Base-by-base conservation (phyloP, 2,888 invertebrate genomes). In the Aleiodes alternator region DNA sequence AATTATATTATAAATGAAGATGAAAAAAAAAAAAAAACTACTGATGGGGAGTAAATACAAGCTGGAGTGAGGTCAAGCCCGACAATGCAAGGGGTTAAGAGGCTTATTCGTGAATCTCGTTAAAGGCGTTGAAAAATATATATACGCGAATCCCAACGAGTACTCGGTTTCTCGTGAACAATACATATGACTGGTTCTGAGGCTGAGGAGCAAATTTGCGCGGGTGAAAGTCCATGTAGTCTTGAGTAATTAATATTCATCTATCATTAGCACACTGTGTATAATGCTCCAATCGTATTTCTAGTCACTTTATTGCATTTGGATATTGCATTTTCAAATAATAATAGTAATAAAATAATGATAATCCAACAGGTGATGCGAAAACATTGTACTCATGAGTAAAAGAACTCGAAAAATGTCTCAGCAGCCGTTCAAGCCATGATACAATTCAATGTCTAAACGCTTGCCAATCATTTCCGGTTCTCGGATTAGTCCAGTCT, bases 401-500 rank as follows among this genome's bases (percentile, higher is more conserved):
- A 31, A n/a, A 5, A 14, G 1, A 16, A 16, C n/a, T 43, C 23
- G 16, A 48, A 2, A 64, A 48, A 23, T 48, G 50, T 48, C 59
- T 51, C 11, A 50, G 29, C 71, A 72, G 72, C 68, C 76, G 72
- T 69, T 72, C 16, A 53, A 72, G 70, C 71, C 57, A 72, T 14
- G 56, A 57, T 34, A 56, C 59, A 31, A 29, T 11, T 77, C 77
- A 81, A 84, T 83, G 86, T 89, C 89, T 89, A 89, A 89, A 89
- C 89, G 89, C 87, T 89, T 89, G 89, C 88, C 89, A 88, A 89
- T 89, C 89, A 88, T 89, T 89, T 89, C 89, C 89, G 89, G 89
- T 89, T 89, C 82, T 88, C 84, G 88, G 89, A 89, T 89, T 89
- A 78, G 72, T 56, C 61, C 23, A 14, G 16, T 8, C 11, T 12